Evolutionary conservation across 2,113 vertebrate species (phyloP).

Genomic region (Trogon surrucura): DNA sequence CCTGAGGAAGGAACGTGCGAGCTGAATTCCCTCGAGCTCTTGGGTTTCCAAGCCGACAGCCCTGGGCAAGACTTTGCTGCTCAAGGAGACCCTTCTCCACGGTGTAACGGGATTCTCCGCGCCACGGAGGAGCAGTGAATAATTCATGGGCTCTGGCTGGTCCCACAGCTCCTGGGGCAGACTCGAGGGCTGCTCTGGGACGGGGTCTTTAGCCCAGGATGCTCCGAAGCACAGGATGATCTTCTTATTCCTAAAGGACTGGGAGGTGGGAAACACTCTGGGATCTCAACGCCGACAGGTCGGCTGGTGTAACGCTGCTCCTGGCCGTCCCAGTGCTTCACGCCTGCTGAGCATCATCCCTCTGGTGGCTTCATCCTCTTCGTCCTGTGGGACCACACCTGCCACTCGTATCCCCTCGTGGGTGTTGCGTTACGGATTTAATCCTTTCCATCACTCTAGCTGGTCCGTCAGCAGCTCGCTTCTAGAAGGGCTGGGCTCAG

Average conservation of each 20-base stretch:
- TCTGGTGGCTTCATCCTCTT: fast-evolving
- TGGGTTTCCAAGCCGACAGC: background rate
- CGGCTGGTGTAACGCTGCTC: fast-evolving
- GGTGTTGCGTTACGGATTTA: fast-evolving
- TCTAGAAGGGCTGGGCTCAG: background rate
- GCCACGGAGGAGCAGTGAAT: background rate
- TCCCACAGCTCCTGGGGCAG: background rate
- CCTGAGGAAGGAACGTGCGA: fast-evolving
- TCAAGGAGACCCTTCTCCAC: slow-evolving; percentile 33
- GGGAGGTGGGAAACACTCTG: background rate
- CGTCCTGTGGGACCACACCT: background rate
- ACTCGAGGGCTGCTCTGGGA: background rate
- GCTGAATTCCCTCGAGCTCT: background rate
- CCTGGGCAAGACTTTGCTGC: background rate
- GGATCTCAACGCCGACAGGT: background rate
- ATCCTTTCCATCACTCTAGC: background rate
- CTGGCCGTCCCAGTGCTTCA: fast-evolving
- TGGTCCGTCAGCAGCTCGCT: background rate
- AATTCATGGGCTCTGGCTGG: background rate
- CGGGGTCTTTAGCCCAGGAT: background rate
- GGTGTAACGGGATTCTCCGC: background rate
- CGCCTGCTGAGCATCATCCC: background rate
- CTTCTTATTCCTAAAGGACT: background rate
- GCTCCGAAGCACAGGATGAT: background rate
- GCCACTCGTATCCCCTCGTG: fast-evolving